Percentiles rank a stretch among this genome's conserved stretches.
phyloP scores from a whole-genome alignment of 2,113 vertebrate genomes.

The Xiphias gladius region DNA sequence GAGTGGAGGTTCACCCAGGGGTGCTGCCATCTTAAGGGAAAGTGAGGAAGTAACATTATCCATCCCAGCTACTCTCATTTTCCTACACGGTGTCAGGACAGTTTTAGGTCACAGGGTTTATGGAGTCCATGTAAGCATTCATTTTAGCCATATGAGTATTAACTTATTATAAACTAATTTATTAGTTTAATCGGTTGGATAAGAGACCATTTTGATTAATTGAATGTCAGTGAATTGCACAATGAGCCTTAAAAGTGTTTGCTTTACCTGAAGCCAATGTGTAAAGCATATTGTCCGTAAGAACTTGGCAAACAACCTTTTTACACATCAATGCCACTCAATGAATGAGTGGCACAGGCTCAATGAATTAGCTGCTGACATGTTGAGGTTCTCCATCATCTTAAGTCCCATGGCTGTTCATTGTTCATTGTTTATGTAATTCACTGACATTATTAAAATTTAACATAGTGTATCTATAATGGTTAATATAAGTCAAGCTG shows the following conservation, averaged over 20 bases:
- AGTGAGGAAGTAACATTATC: neutral
- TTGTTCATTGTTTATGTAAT: neutral
- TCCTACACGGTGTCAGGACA: neutral
- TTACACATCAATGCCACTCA: neutral
- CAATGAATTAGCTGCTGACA: no score
- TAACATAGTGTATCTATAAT: neutral
- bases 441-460: neutral
- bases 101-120: neutral
- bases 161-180: no score
- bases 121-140: neutral
- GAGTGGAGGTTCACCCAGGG: neutral
- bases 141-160: neutral
- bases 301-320: neutral
- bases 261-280: no score
- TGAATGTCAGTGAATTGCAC: neutral
- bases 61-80: neutral
- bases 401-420: neutral
- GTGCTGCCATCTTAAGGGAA: constrained; percentile 8
- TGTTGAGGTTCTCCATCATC: neutral
- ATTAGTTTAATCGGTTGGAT: neutral
- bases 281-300: neutral
- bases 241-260: neutral
- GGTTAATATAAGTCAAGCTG: neutral
- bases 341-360: no score
- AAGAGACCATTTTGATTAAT: neutral